phyloP scores from a whole-genome alignment of 2,113 vertebrate species.

The Eudyptes chrysolophus region DNA sequence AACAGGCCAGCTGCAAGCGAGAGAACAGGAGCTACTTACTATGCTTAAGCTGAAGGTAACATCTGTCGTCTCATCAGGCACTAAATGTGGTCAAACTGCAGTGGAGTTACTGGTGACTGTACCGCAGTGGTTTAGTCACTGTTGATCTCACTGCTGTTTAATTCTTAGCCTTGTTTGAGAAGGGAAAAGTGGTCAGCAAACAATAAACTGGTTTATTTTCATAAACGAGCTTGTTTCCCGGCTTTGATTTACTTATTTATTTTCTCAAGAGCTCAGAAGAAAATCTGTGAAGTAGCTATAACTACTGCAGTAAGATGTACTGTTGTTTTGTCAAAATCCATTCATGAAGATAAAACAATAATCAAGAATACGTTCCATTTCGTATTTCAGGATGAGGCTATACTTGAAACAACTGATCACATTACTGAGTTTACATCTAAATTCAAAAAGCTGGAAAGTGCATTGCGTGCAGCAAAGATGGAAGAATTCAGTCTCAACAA shows the following conservation, averaged over 20 bases:
- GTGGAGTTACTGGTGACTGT: background rate
- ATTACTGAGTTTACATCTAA: slow-evolving; percentile 77
- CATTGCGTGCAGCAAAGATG: slow-evolving; percentile 58
- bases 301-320: background rate
- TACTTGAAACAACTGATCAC: slow-evolving; percentile 79
- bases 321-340: background rate
- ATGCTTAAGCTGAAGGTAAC: slow-evolving; percentile 88
- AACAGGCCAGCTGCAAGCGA: slow-evolving; percentile 83
- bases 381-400: slow-evolving; percentile 79
- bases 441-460: slow-evolving; percentile 73
- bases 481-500: slow-evolving; percentile 70
- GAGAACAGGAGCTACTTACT: slow-evolving; percentile 86
- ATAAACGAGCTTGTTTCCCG: background rate
- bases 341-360: background rate
- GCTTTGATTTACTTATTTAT: background rate
- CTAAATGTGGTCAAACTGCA: background rate
- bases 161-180: background rate
- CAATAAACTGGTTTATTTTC: background rate
- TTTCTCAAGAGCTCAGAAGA: background rate
- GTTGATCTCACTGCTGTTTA: background rate
- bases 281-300: background rate
- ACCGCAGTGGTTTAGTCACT: background rate
- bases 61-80: background rate
- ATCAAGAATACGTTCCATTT: background rate
- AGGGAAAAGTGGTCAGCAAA: background rate